Conservation (phyloP, 2,888 invertebrate species). For the Entomobrya multifasciata region DNA sequence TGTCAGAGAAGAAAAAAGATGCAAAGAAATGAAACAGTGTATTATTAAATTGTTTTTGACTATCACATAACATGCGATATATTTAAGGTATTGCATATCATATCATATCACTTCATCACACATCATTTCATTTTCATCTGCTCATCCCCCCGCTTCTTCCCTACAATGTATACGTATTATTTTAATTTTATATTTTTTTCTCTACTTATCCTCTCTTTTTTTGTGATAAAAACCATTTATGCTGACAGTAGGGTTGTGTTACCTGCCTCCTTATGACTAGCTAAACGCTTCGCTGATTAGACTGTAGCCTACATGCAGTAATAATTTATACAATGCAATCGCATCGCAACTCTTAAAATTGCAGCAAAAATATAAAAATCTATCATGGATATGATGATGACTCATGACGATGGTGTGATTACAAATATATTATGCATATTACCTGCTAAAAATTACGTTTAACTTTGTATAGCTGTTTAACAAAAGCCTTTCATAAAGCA, state of each 20-base stretch:
- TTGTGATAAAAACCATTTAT: background rate
- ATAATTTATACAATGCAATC: background rate
- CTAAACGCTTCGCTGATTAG: conserved; percentile 21
- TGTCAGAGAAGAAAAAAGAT: background rate
- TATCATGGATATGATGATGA: background rate
- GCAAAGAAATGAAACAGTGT: background rate
- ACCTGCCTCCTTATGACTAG: conserved; percentile 22
- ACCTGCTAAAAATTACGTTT: background rate
- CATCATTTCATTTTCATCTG: conserved; percentile 27
- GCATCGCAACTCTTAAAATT: background rate
- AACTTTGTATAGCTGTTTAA: background rate
- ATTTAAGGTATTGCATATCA: background rate
- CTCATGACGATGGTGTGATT: background rate
- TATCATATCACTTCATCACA: background rate
- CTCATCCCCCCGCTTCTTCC: conserved; percentile 12
- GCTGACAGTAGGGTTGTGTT: conserved; percentile 26
- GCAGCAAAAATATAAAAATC: background rate
- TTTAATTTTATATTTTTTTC: too few relatives aligned
- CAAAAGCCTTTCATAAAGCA: background rate
- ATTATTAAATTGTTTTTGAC: background rate
- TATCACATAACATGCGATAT: conserved; percentile 10
- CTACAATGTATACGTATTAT: background rate
- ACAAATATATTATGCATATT: background rate
- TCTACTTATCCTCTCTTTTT: background rate
- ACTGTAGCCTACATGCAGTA: background rate